Evolutionary conservation across 23 tunicate genomes (phyloP).

Genomic region (Halocynthia aurantium): DNA sequence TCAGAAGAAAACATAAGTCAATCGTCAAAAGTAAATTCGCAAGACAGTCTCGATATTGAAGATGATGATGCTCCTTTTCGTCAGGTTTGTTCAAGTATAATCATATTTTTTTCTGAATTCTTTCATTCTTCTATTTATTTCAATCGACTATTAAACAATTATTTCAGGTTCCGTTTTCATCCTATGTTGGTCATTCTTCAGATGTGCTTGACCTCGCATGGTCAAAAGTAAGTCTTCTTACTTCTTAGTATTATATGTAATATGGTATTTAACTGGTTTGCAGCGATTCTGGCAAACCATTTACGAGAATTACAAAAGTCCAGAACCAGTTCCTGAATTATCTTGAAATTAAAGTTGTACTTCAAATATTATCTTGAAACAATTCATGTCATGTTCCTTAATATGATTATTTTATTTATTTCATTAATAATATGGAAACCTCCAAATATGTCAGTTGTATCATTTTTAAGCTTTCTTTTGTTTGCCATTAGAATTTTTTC

Average conservation of each 20-base stretch:
- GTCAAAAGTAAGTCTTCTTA: slow-evolving; percentile 67
- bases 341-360: no score
- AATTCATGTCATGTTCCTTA: no score
- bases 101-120: not conserved
- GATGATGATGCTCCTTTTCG: slow-evolving; percentile 91
- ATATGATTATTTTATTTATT: no score
- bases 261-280: not conserved
- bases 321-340: no score
- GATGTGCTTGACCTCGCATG: slow-evolving; percentile 97
- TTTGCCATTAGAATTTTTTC: slow-evolving; percentile 64
- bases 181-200: slow-evolving; percentile 90
- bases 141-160: no score
- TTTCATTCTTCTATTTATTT: not conserved
- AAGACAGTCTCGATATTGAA: slow-evolving; percentile 29
- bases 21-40: not conserved
- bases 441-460: not conserved
- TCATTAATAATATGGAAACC: not conserved
- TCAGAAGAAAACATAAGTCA: not conserved
- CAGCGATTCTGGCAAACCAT: no score
- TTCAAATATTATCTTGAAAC: no score
- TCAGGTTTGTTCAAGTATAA: slow-evolving; percentile 2
- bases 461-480: no score
- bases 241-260: not conserved
- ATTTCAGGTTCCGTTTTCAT: slow-evolving; percentile 73
- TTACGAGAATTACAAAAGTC: no score